A percentile compares a stretch with the other conserved stretches of the same genome.
phyloP scores from a whole-genome alignment of 2,797 vertebrate genomes.

The Mastacembelus armatus region DNA sequence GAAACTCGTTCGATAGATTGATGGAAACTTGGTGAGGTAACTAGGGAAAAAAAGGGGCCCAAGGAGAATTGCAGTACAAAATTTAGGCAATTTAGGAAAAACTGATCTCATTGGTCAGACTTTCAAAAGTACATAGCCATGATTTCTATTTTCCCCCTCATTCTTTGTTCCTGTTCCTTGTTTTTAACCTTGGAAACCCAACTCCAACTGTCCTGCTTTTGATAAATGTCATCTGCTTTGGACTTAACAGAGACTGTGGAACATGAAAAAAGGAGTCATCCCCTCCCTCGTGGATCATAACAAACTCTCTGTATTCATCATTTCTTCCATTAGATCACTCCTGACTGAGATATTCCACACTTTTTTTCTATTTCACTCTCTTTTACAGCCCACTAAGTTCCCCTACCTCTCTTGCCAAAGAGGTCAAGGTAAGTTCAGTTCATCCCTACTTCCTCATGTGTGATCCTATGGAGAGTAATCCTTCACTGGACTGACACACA shows the following conservation, averaged over 20 bases:
- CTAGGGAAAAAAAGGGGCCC: not conserved
- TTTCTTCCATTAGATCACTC: slow-evolving; percentile 63
- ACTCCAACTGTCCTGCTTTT: slow-evolving; percentile 36
- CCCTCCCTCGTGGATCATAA: slow-evolving; percentile 52
- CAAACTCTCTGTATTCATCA: slow-evolving; percentile 60
- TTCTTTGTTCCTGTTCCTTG: slow-evolving; percentile 23
- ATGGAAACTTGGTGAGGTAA: slow-evolving; percentile 22
- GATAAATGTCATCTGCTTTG: slow-evolving; percentile 58
- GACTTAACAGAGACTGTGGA: slow-evolving; percentile 43
- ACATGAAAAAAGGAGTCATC: slow-evolving; percentile 54
- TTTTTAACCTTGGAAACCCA: slow-evolving; percentile 47
- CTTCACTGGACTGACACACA: slow-evolving; percentile 22
- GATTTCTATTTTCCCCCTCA: not conserved
- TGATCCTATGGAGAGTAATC: slow-evolving; percentile 48
- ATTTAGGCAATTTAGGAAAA: not conserved
- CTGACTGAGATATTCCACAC: slow-evolving; percentile 55
- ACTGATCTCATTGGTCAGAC: not conserved
- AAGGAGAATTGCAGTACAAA: not conserved
- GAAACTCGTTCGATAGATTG: slow-evolving; percentile 35
- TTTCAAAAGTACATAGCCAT: slow-evolving; percentile 9
- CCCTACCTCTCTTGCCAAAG: slow-evolving; percentile 34
- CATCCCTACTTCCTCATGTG: slow-evolving; percentile 25
- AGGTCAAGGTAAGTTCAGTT: slow-evolving; percentile 67
- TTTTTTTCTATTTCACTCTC: not conserved
- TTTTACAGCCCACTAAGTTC: slow-evolving; percentile 45